phyloP scores from a whole-genome alignment of 2,113 vertebrate species.

The Nestor notabilis region DNA sequence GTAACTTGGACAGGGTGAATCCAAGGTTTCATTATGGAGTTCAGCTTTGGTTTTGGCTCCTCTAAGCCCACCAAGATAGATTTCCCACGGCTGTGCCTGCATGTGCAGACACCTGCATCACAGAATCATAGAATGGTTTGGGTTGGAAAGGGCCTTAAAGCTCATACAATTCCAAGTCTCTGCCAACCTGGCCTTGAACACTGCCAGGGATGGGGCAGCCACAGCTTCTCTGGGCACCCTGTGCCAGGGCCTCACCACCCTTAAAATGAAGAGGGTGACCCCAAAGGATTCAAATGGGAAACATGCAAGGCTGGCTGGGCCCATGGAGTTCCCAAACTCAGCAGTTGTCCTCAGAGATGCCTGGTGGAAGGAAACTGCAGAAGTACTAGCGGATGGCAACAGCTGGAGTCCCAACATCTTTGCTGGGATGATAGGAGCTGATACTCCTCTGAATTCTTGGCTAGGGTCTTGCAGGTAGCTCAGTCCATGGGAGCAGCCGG shows the following conservation, averaged over 20 bases:
- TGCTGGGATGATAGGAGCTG: not conserved
- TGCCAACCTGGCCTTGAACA: not conserved
- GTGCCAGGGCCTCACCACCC: not conserved
- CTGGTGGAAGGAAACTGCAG: not conserved
- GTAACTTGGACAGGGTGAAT: not conserved
- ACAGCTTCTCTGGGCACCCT: not conserved
- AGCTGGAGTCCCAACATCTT: not conserved
- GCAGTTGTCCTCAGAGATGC: not conserved
- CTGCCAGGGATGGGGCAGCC: not conserved
- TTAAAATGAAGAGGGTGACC: not conserved
- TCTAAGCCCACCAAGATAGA: not conserved
- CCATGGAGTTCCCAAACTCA: not conserved
- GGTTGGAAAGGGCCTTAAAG: not conserved
- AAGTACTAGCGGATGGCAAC: not conserved
- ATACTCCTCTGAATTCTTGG: not conserved
- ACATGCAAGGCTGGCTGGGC: not conserved
- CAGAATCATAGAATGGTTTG: not conserved
- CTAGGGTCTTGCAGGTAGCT: not conserved
- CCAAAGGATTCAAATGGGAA: not conserved
- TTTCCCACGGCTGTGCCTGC: not conserved
- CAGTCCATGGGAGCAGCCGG: not conserved
- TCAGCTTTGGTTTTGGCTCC: not conserved
- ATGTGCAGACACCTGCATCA: fast-evolving
- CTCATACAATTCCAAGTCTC: not conserved
- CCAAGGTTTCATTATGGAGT: not conserved